Evolutionary conservation across 2,888 invertebrate genomes (phyloP).

Genomic region (Eupelmus urozonus): DNA sequence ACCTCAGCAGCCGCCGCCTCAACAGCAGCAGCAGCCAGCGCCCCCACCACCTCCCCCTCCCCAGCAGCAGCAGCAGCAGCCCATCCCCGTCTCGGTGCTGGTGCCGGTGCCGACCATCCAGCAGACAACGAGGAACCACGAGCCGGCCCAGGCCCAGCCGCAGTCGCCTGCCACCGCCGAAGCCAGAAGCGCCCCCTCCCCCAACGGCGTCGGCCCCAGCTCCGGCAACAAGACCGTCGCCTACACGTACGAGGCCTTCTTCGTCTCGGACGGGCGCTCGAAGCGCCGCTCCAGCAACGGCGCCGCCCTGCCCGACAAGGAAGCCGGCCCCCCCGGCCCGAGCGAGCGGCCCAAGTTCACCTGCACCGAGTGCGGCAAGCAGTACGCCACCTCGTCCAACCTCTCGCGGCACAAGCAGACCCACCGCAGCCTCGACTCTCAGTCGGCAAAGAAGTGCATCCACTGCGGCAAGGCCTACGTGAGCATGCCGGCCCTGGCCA

Average conservation of each 20-base stretch:
- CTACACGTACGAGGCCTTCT: conserved; percentile 94
- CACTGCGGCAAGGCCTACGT: conserved; percentile 98
- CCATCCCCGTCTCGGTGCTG: conserved; percentile 69
- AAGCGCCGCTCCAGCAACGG: conserved; percentile 81
- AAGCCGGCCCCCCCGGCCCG: conserved; percentile 71
- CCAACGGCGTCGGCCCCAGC: conserved; percentile 24
- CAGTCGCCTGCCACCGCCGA: conserved; percentile 71
- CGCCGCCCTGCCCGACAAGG: conserved; percentile 73
- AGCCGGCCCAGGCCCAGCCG: conserved; percentile 66
- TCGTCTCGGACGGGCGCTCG: conserved; percentile 92
- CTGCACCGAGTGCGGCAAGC: conserved; percentile 92
- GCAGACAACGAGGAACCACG: conserved; percentile 60
- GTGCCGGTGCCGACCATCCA: conserved; percentile 71
- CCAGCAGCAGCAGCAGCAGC: conserved; percentile 60
- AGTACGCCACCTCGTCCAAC: conserved; percentile 94
- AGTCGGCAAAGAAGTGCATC: conserved; percentile 95
- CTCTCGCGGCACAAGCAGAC: conserved; percentile 94
- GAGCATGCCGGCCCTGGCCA: conserved; percentile 97
- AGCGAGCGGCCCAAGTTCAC: conserved; percentile 81
- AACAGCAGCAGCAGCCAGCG: conserved; percentile 67
- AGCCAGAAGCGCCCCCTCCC: conserved; percentile 56
- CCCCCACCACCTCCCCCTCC: conserved; percentile 57
- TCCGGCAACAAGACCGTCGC: conserved; percentile 85
- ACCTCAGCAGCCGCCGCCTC: conserved; percentile 69
- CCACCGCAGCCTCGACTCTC: conserved; percentile 91